These are phyloP conservation scores for Agelaius tricolor DNA, from an alignment of 2,113 vertebrate species.

Conservation along the genomic window DNA sequence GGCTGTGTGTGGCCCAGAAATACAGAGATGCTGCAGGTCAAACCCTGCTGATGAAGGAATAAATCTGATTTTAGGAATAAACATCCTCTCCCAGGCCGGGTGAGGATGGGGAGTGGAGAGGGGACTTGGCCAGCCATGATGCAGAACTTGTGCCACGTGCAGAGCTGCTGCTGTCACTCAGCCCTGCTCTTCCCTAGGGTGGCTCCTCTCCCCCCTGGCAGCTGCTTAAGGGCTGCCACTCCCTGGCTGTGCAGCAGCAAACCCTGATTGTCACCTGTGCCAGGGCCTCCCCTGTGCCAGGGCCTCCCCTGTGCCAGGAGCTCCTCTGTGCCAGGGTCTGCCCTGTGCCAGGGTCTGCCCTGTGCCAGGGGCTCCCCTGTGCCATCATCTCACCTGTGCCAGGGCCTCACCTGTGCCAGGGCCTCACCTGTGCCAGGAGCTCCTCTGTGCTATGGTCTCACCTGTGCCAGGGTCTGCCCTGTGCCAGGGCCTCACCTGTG, in stretches of 20 bases:
- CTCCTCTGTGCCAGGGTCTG: rapidly evolving
- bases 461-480: too few species aligned
- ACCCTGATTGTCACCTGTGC: not conserved
- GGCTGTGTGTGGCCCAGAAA: not conserved
- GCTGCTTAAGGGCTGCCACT: not conserved
- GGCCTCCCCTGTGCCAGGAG: not conserved
- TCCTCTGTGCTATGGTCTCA: rapidly evolving
- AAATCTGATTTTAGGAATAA: not conserved
- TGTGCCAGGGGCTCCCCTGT: not conserved
- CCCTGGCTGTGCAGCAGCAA: not conserved
- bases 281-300: not conserved
- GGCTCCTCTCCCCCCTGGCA: not conserved
- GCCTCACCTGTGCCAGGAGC: too few species aligned
- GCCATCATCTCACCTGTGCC: not conserved
- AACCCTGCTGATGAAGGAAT: not conserved
- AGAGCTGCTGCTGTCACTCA: not conserved
- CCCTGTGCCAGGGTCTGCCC: rapidly evolving
- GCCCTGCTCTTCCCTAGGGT: rapidly evolving
- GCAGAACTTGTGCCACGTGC: rapidly evolving
- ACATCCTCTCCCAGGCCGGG: not conserved
- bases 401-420: rapidly evolving
- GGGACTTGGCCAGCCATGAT: not conserved
- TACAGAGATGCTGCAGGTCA: not conserved
- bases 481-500: not conserved
- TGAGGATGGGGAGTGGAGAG: not conserved